Base-by-base conservation (phyloP, 92 coral and sea anemone species). In the Hydrozoanthus gracilis region DNA sequence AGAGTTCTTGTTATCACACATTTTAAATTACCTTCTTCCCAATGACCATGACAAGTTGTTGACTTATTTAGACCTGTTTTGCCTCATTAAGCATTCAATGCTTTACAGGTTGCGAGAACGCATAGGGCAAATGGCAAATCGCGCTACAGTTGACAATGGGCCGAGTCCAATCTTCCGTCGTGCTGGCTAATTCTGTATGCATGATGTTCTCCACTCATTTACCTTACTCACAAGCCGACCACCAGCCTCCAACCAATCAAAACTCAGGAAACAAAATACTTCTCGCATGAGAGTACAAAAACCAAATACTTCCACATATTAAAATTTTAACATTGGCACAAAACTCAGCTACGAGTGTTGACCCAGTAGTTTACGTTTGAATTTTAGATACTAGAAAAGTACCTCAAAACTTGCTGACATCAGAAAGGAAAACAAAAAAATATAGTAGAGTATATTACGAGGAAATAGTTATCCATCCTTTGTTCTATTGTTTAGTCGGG, bases 61-160 rank as follows among this genome's bases (percentile, higher is more conserved):
- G 92, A 95, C 93, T 92, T 95, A 95, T 95, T 95, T 87, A 95
- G 95, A 95, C 98, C 98, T 91, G 95, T 90, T 90, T 49, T 56
- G 90, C 46, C 69, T 87, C 84, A 94, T 92, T 92, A 90, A 87
- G 93, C 75, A 88, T 90, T 93, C 95, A 94, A 91, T 87, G 86
- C 84, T 75, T 73, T 83, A 62, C 98, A 95, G 98, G 98, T 95
- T 92, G 86, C 87, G 86, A 76, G 86, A 82, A 76, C 71, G 70
- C 71, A 84, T 82, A 79, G 89, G 88, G 92, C 83, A 93, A 86
- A 91, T 77, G 95, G 87, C 91, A 89, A 92, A 80, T 91, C 88
- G 91, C 78, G 88, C 88, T 83, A 62, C 62, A 64, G 60, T 7
- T 86, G 88, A 83, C 90, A 83, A 92, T 82, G 60, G 77, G 87